These are phyloP conservation scores for Acronicta leporina DNA, from an alignment of 2,888 invertebrate genomes.

Conservation along the genomic window DNA sequence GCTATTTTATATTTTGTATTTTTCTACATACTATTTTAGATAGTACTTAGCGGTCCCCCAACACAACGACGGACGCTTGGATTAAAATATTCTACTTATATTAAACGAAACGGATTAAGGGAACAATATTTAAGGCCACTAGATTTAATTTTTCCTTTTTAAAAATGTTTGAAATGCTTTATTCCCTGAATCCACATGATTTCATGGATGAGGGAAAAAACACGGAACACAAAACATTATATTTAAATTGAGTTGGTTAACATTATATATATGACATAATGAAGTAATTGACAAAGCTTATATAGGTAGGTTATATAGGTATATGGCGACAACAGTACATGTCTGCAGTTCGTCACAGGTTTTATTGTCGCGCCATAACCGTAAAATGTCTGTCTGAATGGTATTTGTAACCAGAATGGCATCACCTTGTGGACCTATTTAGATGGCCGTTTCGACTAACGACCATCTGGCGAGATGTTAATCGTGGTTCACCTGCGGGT, in stretches of 20 bases:
- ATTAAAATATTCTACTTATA: too few species aligned
- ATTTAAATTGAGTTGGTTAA: conserved; percentile 9
- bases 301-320: conserved; percentile 38
- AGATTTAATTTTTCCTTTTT: too few species aligned
- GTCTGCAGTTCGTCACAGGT: conserved; percentile 71
- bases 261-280: conserved; percentile 14
- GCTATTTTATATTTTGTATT: too few species aligned
- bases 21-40: too few species aligned
- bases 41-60: too few species aligned
- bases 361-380: conserved; percentile 73
- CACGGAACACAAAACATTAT: not conserved
- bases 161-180: too few species aligned
- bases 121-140: too few species aligned
- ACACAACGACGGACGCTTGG: too few species aligned
- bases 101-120: too few species aligned
- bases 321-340: conserved; percentile 52
- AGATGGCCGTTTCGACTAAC: conserved; percentile 74
- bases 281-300: conserved; percentile 52
- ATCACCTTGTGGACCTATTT: conserved; percentile 76
- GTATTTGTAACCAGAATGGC: conserved; percentile 72
- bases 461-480: conserved; percentile 81
- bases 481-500: conserved; percentile 81
- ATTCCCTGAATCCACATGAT: too few species aligned
- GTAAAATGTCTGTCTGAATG: conserved; percentile 74
- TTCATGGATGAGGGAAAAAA: too few species aligned